A percentile compares a stretch with the other conserved stretches of the same genome.
Evolutionary conservation across 2,888 invertebrate genomes (phyloP).

Genomic region (Clunio marinus): DNA sequence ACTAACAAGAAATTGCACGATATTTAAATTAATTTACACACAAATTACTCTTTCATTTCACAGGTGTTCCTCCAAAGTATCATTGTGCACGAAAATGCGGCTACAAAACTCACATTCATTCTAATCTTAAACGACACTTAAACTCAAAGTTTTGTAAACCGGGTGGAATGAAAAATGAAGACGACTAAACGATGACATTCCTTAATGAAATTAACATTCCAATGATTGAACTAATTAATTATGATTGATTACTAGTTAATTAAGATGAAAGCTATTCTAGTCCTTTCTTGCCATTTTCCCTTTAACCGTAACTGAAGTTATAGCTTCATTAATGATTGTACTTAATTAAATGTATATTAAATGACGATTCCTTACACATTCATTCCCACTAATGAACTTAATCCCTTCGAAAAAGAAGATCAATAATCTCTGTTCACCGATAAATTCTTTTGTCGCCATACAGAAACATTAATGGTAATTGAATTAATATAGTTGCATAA

Average conservation of each 20-base stretch:
- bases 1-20: slow-evolving; percentile 53
- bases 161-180: slow-evolving; percentile 46
- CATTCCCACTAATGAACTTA: not conserved
- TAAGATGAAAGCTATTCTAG: not conserved
- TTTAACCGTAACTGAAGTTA: not conserved
- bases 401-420: not conserved
- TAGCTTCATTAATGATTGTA: slow-evolving; percentile 14
- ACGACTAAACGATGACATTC: slow-evolving; percentile 42
- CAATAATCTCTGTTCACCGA: not conserved
- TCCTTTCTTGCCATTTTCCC: not conserved
- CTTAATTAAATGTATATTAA: slow-evolving; percentile 19
- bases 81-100: slow-evolving; percentile 52
- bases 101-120: slow-evolving; percentile 52
- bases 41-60: not conserved
- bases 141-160: slow-evolving; percentile 49
- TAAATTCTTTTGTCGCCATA: slow-evolving; percentile 4
- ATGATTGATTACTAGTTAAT: no score
- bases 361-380: no score
- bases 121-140: slow-evolving; percentile 51
- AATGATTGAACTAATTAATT: not conserved
- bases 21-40: slow-evolving; percentile 45
- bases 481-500: not conserved
- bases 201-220: slow-evolving; percentile 5
- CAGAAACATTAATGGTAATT: not conserved
- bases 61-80: slow-evolving; percentile 45